A percentile compares a stretch with the other conserved stretches of the same genome.
Conservation (phyloP, 2,113 vertebrate genomes). For the Stegastes partitus region DNA sequence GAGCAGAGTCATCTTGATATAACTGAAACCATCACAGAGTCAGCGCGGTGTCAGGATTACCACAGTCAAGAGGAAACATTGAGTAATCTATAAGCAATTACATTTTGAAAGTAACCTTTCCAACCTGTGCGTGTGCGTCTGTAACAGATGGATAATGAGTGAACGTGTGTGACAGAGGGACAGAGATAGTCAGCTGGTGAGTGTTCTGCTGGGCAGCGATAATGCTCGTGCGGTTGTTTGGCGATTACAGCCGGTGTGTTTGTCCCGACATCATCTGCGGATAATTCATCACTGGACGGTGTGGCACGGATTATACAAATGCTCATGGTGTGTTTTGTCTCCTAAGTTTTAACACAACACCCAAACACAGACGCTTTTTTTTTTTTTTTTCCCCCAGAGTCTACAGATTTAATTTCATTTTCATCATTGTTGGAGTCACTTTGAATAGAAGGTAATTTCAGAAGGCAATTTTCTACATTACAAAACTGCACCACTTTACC, state of each 20-base stretch:
- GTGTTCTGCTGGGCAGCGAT: conserved; percentile 59
- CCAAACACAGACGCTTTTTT: too few species aligned
- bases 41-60: conserved; percentile 20
- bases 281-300: conserved; percentile 43
- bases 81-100: conserved; percentile 43
- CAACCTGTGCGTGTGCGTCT: conserved; percentile 7
- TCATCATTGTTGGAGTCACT: too few species aligned
- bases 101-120: conserved; percentile 41
- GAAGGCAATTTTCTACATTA: too few species aligned
- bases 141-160: conserved; percentile 40
- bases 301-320: background rate
- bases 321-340: too few species aligned
- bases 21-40: conserved; percentile 19
- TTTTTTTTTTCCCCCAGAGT: too few species aligned
- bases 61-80: conserved; percentile 22
- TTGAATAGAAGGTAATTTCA: too few species aligned
- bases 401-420: too few species aligned
- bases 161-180: conserved; percentile 29
- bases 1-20: conserved; percentile 13
- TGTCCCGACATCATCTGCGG: conserved; percentile 49
- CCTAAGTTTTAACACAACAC: too few species aligned
- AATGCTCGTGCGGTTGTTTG: conserved; percentile 60
- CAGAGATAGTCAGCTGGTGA: conserved; percentile 45
- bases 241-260: conserved; percentile 64
- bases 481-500: background rate